Evolutionary conservation across 2,888 invertebrate genomes (phyloP).

Genomic region (Harpagoxenus sublaevis): DNA sequence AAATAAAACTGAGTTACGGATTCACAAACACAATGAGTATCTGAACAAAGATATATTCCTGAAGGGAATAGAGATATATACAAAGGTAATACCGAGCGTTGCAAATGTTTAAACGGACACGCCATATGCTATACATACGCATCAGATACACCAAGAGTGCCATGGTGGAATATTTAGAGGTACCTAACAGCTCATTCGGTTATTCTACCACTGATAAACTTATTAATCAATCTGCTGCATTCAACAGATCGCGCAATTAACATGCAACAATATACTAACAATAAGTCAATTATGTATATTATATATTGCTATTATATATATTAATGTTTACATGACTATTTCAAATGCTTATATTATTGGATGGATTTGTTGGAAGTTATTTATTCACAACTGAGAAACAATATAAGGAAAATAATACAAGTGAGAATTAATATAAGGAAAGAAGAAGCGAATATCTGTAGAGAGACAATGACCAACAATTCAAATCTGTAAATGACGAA

Average conservation of each 20-base stretch:
- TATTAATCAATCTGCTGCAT: not conserved
- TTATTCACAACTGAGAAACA: not conserved
- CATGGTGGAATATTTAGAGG: not conserved
- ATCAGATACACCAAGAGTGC: not conserved
- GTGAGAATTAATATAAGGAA: not conserved
- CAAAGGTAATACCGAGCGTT: slow-evolving; percentile 89
- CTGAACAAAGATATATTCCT: slow-evolving; percentile 93
- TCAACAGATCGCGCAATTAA: not conserved
- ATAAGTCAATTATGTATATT: slow-evolving; percentile 3
- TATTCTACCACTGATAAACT: not conserved
- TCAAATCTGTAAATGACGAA: no score
- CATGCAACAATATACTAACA: not conserved
- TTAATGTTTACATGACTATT: not conserved
- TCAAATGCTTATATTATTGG: not conserved
- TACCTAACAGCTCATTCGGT: not conserved
- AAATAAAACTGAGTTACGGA: slow-evolving; percentile 62
- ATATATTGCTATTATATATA: slow-evolving; percentile 41
- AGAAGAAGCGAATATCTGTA: slow-evolving; percentile 52
- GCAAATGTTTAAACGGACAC: slow-evolving; percentile 87
- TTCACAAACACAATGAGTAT: slow-evolving; percentile 89
- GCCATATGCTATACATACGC: not conserved
- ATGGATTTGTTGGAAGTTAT: not conserved
- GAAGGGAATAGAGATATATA: slow-evolving; percentile 93
- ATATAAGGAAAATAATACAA: not conserved
- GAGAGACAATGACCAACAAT: no score